Base-by-base conservation (phyloP, 2,888 invertebrate species). In the Epinotia demarniana region DNA sequence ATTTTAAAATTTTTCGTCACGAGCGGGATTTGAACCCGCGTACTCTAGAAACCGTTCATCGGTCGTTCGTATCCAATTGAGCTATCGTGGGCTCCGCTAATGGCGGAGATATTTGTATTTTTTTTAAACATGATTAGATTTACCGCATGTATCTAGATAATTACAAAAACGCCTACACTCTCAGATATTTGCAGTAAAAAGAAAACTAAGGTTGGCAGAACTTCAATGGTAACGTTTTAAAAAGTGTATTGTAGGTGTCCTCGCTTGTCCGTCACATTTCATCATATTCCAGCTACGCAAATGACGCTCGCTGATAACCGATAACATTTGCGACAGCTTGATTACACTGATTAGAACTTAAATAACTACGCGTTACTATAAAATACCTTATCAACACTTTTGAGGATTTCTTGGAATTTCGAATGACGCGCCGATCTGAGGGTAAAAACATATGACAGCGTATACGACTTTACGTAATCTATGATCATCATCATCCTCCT, bases 321-420 rank as follows among this genome's bases (percentile, higher is more conserved):
- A 43, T 62, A 55, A 18, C 6, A n/a, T 6, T 66, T 49, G n/a
- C 27, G 39, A 67, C 55, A 67, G 12, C 55, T 18, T 55, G 39
- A 67, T 39, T 67, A 55, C 18, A 39, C 6, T 16, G n/a, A 61
- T 60, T 60, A 27, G 12, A 27, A n/a, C 23, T 49, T 27, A 55
- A 67, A 53, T 66, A 66, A 67, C 53, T n/a, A 66, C 49, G 55
- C 12, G 27, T 67, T 67, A 67, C 67, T 39, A 49, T 39, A 55
- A 55, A 12, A 55, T 11, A 18, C 19, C 0, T 63, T 13, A 19
- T 63, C 19, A 12, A 63, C 19, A 63, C 43, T 43, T 62, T 11
- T 18, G 18, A 61, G 9, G 49, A 43, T 18, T 43, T 12, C 18
- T 43, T 63, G 62, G 43, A 62, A 43, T 18, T n/a, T 8, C 3